Evolutionary conservation across 2,888 invertebrate species (phyloP), one percentile per base, ranked within the genome.

Genomic region (Calliopum simillimum): DNA sequence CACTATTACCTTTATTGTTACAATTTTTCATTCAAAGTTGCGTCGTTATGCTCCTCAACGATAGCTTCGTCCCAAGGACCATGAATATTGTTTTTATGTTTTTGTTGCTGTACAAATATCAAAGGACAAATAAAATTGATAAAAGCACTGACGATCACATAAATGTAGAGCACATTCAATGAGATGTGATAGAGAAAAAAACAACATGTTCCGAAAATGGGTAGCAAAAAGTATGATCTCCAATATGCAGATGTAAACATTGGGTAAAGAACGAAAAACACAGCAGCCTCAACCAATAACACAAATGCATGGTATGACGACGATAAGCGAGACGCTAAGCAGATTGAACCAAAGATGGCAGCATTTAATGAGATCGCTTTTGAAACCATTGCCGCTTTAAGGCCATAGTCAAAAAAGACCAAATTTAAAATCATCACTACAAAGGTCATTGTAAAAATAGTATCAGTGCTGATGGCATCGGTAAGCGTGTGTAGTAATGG

Each of bases 61-160:
- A 94, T 87, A 13, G 98, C 98, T 83, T 99, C 98, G 85, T 98
- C 98, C 98, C 98, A 99, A 0, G 98, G 98, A 0, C 98, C 98
- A 85, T 98, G 94, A 74, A 97, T 98, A 85, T 97, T 98, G 79
- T 94, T 92, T 81, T 96, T 96, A 82, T 92, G 91, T 47, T 88
- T 90, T 81, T 95, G 94, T 88, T 92, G 93, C 66, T 86, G 87
- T 0, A 94, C 90, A 86, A 94, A 96, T 82, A 92, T 89, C 3
- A 89, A 82, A 0, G 96, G 96, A 81, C 93, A 95, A 63, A 92
- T 86, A 12, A 93, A 81, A 81, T 91, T 92, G 47, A 95, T 87
- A 79, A 94, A 89, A 12, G 90, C 73, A 11, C 92, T 87, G 53
- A 89, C 85, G 8, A 88, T 79, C 5, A 91, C 77, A 84, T 93